Evolutionary conservation across 2,888 invertebrate genomes (phyloP).

Genomic region (Megastigmus dorsalis): DNA sequence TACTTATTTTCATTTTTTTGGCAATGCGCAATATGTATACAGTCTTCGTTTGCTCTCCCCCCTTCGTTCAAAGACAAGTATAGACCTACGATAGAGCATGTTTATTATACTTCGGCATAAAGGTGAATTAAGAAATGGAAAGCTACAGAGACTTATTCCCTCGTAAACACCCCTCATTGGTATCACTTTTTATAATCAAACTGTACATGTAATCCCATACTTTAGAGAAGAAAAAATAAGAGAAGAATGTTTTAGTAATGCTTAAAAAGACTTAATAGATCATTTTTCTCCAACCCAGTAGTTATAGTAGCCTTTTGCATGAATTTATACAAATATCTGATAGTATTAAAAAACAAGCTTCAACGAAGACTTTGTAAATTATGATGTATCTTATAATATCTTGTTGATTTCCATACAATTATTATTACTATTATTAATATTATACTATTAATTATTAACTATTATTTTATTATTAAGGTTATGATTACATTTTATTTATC

Average conservation of each 20-base stretch:
- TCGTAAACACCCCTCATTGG: slow-evolving; percentile 29
- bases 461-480: slow-evolving; percentile 36
- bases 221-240: slow-evolving; percentile 45
- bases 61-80: slow-evolving; percentile 26
- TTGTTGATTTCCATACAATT: slow-evolving; percentile 44
- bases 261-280: slow-evolving; percentile 44
- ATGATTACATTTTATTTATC: slow-evolving; percentile 29
- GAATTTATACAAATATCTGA: slow-evolving; percentile 61
- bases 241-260: slow-evolving; percentile 48
- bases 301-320: slow-evolving; percentile 60
- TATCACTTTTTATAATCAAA: slow-evolving; percentile 54
- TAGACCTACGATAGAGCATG: slow-evolving; percentile 46
- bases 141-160: slow-evolving; percentile 21
- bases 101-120: slow-evolving; percentile 27
- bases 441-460: slow-evolving; percentile 35
- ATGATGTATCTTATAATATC: slow-evolving; percentile 45
- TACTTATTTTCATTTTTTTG: slow-evolving; percentile 43
- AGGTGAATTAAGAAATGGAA: slow-evolving; percentile 25
- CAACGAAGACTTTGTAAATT: slow-evolving; percentile 57
- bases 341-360: slow-evolving; percentile 59
- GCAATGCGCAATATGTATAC: slow-evolving; percentile 52
- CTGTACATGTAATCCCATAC: slow-evolving; percentile 50
- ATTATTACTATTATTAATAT: slow-evolving; percentile 42
- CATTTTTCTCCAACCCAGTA: slow-evolving; percentile 53
- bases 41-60: slow-evolving; percentile 43